Conservation (phyloP, 2,888 invertebrate genomes). For the Lochmaea crataegi region DNA sequence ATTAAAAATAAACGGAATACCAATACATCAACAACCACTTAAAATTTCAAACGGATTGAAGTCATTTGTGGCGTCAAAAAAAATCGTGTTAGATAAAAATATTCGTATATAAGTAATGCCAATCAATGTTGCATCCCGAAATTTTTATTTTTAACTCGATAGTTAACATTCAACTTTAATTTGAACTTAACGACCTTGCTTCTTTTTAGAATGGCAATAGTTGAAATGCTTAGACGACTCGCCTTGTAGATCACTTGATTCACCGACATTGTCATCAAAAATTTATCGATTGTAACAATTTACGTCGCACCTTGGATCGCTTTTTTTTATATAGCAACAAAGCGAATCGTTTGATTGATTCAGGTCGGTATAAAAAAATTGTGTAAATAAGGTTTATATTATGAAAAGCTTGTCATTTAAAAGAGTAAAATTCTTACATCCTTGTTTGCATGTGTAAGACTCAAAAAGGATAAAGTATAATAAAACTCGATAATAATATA, state of each 20-base stretch:
- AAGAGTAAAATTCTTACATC: too few relatives aligned
- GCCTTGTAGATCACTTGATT: slow-evolving; percentile 7
- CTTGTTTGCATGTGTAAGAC: too few relatives aligned
- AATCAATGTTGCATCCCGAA: not conserved
- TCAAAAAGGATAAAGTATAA: too few relatives aligned
- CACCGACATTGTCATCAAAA: slow-evolving; percentile 10
- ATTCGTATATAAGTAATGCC: not conserved
- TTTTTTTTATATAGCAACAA: not conserved
- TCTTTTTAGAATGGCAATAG: not conserved
- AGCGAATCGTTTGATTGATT: too few relatives aligned
- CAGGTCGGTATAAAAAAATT: too few relatives aligned
- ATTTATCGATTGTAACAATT: not conserved
- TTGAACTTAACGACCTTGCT: not conserved
- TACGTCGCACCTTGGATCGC: not conserved
- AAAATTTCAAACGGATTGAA: too few relatives aligned
- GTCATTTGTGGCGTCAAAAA: too few relatives aligned
- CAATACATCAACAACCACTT: not conserved
- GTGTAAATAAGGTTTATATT: too few relatives aligned
- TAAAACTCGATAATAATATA: too few relatives aligned
- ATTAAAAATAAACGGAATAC: too few relatives aligned
- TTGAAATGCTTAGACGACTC: slow-evolving; percentile 2
- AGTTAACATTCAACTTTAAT: not conserved
- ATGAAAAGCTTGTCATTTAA: too few relatives aligned
- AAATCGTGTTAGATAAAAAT: too few relatives aligned
- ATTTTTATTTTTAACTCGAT: not conserved